phyloP scores from a whole-genome alignment of 2,888 invertebrate species.

The Myopa tessellatipennis region DNA sequence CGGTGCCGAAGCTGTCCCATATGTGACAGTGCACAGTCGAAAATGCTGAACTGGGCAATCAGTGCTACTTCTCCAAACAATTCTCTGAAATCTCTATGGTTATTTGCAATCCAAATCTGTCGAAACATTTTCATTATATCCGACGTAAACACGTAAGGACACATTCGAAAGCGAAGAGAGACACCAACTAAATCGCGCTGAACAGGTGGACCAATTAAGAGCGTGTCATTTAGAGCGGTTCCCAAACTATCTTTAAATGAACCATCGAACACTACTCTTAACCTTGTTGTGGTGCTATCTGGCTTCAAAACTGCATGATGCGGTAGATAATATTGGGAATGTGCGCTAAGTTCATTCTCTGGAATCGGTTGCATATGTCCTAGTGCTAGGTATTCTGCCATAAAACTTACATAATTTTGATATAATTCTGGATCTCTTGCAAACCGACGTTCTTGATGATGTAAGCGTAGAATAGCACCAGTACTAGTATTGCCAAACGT shows the following conservation, averaged over 20 bases:
- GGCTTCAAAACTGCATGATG: conserved; percentile 4
- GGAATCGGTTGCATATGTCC: conserved; percentile 3
- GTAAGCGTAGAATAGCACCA: conserved; percentile 7
- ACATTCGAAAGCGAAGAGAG: conserved; percentile 4
- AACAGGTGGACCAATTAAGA: neutral
- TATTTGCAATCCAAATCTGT: conserved; percentile 12
- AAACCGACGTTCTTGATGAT: conserved; percentile 2
- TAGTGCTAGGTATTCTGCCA: neutral
- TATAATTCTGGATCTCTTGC: conserved; percentile 2
- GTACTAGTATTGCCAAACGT: neutral
- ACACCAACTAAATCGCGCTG: conserved; percentile 17
- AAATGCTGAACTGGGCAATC: conserved; percentile 10
- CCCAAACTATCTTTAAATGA: conserved; percentile 4
- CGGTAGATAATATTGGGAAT: neutral
- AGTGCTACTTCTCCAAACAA: conserved; percentile 7
- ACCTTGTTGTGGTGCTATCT: neutral
- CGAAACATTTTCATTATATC: conserved; percentile 15
- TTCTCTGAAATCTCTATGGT: conserved; percentile 6
- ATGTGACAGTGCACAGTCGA: neutral
- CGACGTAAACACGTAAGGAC: neutral
- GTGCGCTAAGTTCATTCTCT: neutral
- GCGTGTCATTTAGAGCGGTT: neutral
- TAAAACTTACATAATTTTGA: conserved; percentile 6
- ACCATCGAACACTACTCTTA: conserved; percentile 15
- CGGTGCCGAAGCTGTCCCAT: conserved; percentile 6